Evolutionary conservation across 2,888 invertebrate genomes (phyloP), one percentile per base, ranked within the genome.

Genomic region (Tetragonula carbonaria): DNA sequence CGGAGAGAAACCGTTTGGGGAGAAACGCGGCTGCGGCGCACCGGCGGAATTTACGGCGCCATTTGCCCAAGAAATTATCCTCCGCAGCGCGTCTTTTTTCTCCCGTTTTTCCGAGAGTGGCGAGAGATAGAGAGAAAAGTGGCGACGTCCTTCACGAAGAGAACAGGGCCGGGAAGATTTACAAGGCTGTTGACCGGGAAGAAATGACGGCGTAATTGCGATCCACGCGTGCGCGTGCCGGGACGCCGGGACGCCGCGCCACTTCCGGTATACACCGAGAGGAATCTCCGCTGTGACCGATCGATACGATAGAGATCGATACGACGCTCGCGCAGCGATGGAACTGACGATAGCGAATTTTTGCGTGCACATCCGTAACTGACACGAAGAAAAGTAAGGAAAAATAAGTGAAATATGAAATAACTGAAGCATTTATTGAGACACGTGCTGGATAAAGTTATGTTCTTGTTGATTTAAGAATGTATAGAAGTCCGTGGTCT

Each of bases 141-240:
- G 45, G 73, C 86, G 77, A 77, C 85, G 80, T 88, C 82, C 83
- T 74, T 74, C 79, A 79, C 77, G 66, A 73, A 82, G 81, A 78
- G 78, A 45, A 45, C 45, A 80, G 76, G 85, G 83, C 78, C 65
- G 82, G 82, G 74, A 89, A 85, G 88, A 88, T 90, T 88, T 90
- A 85, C 87, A 89, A 86, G 89, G 89, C 87, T 89, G 86, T 86
- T 89, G 86, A 85, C 87, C 88, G 88, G 80, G 80, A 86, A 82
- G 45, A 89, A 89, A 88, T 85, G 85, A 87, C 85, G 80, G 83
- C 80, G 85, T 87, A 89, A 89, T 89, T 89, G 87, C 86, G 87
- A 86, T 80, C 86, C 79, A 45, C 80, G 81, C 78, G 79, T 76
- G 83, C 72, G 81, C 67, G 76, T 82, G 74, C 77, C 85, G 87